Evolutionary conservation across 1,140 invertebrate species (phyloP).

Genomic region (Atta cephalotes): DNA sequence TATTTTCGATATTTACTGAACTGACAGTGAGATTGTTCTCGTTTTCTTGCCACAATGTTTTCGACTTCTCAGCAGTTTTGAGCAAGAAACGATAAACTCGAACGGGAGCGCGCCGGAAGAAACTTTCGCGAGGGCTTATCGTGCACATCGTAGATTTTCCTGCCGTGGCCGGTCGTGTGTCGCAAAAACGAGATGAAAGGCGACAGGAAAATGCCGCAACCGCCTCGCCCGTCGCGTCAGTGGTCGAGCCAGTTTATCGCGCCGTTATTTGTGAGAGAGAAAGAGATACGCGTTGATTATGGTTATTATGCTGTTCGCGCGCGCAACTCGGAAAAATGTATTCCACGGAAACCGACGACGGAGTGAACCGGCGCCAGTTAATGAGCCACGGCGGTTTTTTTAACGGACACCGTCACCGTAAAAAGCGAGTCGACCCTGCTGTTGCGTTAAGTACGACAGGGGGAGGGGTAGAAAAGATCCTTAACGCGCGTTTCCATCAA

Average conservation of each 20-base stretch:
- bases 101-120: constrained; percentile 7
- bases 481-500: constrained; percentile 29
- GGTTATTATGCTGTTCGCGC: constrained; percentile 65
- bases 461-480: background rate
- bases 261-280: constrained; percentile 30
- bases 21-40: background rate
- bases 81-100: constrained; percentile 34
- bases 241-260: constrained; percentile 27
- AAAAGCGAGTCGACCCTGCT: constrained; percentile 36
- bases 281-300: constrained; percentile 66
- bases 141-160: constrained; percentile 36
- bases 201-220: constrained; percentile 13
- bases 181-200: constrained; percentile 38
- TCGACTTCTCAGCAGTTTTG: background rate
- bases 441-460: background rate
- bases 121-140: constrained; percentile 17
- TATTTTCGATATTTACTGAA: constrained; percentile 4
- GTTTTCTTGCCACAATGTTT: background rate
- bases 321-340: constrained; percentile 60
- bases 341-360: constrained; percentile 38
- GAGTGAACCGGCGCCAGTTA: constrained; percentile 62
- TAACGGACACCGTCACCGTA: constrained; percentile 38
- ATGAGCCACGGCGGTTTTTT: constrained; percentile 60
- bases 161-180: background rate
- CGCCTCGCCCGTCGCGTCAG: background rate